phyloP scores from a whole-genome alignment of 2,113 vertebrate genomes.

The Corythoichthys intestinalis region DNA sequence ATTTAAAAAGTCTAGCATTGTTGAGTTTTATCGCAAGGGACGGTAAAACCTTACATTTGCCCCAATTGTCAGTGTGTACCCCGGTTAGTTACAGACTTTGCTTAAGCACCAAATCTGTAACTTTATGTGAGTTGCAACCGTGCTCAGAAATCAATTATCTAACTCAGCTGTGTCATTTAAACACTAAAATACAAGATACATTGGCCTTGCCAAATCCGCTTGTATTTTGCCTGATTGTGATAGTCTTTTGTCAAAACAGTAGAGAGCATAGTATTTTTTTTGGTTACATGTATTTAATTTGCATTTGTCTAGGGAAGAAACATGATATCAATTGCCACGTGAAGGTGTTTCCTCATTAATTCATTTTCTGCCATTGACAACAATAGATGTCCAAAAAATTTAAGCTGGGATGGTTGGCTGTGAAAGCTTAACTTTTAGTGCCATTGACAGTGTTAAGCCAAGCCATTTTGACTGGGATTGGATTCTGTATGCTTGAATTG shows the following conservation, averaged over 20 bases:
- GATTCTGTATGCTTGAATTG: too few relatives aligned
- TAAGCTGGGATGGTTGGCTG: background rate
- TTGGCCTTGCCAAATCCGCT: too few relatives aligned
- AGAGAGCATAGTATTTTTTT: conserved; percentile 1
- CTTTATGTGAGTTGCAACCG: background rate
- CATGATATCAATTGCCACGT: conserved; percentile 5
- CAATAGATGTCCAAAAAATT: too few relatives aligned
- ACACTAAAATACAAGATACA: background rate
- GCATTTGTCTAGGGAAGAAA: conserved; percentile 16
- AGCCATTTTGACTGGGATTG: too few relatives aligned
- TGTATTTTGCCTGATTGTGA: background rate
- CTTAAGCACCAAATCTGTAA: background rate
- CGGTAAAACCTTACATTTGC: background rate
- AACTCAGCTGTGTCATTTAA: too few relatives aligned
- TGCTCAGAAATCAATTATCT: background rate
- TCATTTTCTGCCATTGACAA: conserved; percentile 40
- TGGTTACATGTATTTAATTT: conserved; percentile 25
- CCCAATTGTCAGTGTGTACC: background rate
- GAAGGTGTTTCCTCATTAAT: conserved; percentile 30
- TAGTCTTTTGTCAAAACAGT: background rate
- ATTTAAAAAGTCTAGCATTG: too few relatives aligned
- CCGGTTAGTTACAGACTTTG: too few relatives aligned
- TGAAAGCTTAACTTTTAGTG: background rate
- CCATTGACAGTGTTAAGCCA: too few relatives aligned
- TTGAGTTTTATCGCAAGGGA: background rate